A percentile compares a stretch with the other conserved stretches of the same genome.
phyloP scores from a whole-genome alignment of 2,888 invertebrate species.

The Exephanes ischioxanthus region DNA sequence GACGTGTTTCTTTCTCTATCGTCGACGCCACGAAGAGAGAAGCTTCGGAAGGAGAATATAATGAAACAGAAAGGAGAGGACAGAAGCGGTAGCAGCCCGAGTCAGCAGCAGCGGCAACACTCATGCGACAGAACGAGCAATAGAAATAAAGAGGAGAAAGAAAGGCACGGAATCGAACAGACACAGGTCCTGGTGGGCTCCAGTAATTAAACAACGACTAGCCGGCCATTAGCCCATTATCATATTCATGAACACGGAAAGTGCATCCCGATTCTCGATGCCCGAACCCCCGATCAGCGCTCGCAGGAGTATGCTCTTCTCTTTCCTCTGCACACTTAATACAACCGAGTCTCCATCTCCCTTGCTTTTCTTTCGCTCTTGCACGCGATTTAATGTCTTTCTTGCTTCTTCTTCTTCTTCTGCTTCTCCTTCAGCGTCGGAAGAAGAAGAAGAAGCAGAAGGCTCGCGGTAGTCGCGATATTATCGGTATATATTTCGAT shows the following conservation, averaged over 20 bases:
- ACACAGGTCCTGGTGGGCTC: constrained; percentile 74
- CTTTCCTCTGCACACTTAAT: constrained; percentile 43
- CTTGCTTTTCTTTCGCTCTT: constrained; percentile 33
- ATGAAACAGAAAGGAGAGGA: constrained; percentile 36
- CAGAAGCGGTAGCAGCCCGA: constrained; percentile 3
- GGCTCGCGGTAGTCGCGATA: constrained; percentile 17
- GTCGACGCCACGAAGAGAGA: constrained; percentile 46
- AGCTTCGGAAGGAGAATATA: constrained; percentile 42
- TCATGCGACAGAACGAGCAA: constrained; percentile 20
- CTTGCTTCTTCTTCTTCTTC: neutral
- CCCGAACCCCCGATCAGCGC: constrained; percentile 67
- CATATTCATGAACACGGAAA: constrained; percentile 85
- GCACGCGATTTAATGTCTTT: constrained; percentile 49
- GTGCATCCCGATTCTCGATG: constrained; percentile 83
- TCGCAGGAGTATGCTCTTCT: constrained; percentile 45
- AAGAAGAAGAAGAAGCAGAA: neutral
- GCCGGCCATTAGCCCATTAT: constrained; percentile 84
- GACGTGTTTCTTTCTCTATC: constrained; percentile 66
- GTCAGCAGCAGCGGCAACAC: constrained; percentile 2
- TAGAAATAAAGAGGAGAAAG: constrained; percentile 17
- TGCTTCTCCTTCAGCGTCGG: neutral
- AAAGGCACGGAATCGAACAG: constrained; percentile 53
- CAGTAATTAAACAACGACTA: constrained; percentile 84
- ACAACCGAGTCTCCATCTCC: constrained; percentile 45
- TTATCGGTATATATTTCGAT: constrained; percentile 39